Evolutionary conservation across 2,113 vertebrate genomes (phyloP).

Genomic region (Hipposideros armiger): DNA sequence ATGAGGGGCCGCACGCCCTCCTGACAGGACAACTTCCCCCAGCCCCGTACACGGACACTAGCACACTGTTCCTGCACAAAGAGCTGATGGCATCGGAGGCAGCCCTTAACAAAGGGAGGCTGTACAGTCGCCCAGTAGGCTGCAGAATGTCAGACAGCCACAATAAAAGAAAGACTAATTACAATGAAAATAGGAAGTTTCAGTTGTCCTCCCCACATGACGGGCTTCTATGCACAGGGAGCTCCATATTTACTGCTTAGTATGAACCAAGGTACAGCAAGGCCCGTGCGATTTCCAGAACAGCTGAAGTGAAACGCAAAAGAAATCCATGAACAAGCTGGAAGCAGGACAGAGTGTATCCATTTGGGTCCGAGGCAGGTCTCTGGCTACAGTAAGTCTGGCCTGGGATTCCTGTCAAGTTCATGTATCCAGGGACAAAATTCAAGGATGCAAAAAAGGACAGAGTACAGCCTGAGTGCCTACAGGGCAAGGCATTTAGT

Average conservation of each 20-base stretch:
- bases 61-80: neutral
- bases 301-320: neutral
- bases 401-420: neutral
- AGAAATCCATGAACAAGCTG: neutral
- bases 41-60: neutral
- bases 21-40: fast-evolving
- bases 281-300: neutral
- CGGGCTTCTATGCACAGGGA: neutral
- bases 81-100: neutral
- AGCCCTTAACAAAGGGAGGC: neutral
- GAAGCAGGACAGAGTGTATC: neutral
- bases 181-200: constrained; percentile 32
- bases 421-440: neutral
- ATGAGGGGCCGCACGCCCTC: neutral
- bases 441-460: neutral
- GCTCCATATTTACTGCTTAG: neutral
- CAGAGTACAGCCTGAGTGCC: neutral
- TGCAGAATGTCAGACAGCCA: neutral
- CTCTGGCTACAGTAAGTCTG: neutral
- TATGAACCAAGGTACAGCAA: neutral
- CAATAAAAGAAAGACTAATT: constrained; percentile 45
- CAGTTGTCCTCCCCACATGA: neutral
- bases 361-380: neutral
- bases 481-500: fast-evolving
- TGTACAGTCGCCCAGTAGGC: neutral